These are phyloP conservation scores for Ancistrus triradiatus DNA, from an alignment of 2,113 vertebrate genomes.

Conservation along the genomic window DNA sequence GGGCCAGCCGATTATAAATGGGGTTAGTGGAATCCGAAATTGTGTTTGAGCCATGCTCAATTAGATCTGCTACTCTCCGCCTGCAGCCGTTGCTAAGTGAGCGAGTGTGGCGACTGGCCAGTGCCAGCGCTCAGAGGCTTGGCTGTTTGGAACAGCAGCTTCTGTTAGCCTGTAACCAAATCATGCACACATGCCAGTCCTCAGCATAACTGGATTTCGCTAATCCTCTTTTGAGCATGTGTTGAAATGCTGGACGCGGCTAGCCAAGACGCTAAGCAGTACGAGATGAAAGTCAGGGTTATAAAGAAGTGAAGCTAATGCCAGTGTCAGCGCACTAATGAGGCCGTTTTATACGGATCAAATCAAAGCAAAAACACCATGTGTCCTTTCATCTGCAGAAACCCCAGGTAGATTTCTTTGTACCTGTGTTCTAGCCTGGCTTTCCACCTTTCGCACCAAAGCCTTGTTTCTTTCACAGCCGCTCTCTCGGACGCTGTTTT, in stretches of 20 bases:
- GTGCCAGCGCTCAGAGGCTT: not conserved
- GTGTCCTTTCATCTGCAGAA: not conserved
- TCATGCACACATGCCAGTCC: constrained; percentile 54
- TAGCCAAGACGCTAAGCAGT: constrained; percentile 60
- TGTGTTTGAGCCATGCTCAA: constrained; percentile 57
- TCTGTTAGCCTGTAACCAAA: constrained; percentile 41
- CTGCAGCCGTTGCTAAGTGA: constrained; percentile 51
- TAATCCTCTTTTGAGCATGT: constrained; percentile 67
- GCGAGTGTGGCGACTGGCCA: constrained; percentile 50
- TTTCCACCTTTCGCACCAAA: not conserved
- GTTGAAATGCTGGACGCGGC: constrained; percentile 60
- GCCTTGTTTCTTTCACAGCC: not conserved
- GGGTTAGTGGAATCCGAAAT: constrained; percentile 52
- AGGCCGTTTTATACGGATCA: constrained; percentile 3
- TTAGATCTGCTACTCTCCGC: constrained; percentile 51
- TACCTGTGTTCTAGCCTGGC: not conserved
- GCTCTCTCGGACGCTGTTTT: not conserved
- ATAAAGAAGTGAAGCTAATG: not conserved
- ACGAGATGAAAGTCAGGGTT: constrained; percentile 30
- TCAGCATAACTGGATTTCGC: constrained; percentile 68
- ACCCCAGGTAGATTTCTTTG: not conserved
- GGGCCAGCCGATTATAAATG: constrained; percentile 7
- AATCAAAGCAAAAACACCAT: not conserved
- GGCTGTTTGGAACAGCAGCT: not conserved
- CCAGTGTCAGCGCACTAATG: not conserved